Base-by-base conservation (phyloP, 53 echinoderm and acorn worm species). In the Holothuria scabra region DNA sequence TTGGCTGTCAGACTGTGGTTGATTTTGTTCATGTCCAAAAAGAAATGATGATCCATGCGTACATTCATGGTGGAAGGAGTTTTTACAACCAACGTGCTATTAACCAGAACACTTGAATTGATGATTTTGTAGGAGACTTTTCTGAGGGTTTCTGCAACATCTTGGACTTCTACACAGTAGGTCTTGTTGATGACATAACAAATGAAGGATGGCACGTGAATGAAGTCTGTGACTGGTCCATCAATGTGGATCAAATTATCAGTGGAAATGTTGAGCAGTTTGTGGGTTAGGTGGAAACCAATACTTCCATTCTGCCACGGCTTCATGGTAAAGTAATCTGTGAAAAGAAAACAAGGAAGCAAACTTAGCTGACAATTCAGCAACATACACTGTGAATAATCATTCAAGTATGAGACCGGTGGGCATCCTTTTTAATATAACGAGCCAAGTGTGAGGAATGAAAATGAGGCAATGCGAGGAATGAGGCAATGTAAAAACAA, bases 161-260 rank as follows among this genome's bases (percentile, higher is more conserved):
- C 80, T 25, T 25, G 58, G 63, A 93, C 59, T 46, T 96, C 86
- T 59, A 58, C 70, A 29, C 48, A 38, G 69, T 63, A 32, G 80
- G 90, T 88, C 82, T 84, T 93, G 61, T 86, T 89, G 28, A 88
- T 63, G 66, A 88, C 67, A 48, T 90, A 90, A 12, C 65, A 70
- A 59, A 83, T 49, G 41, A 90, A 86, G 23, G 62, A 63, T 46
- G 86, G 92, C 48, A 97, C 70, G 18, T 11, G 20, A 2, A 84
- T 46, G 83, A 97, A 83, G 56, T 83, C 60, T 30, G 81, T 88
- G 89, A 94, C 84, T 33, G 97, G 94, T 21, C 97, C 97, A 48
- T 81, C 87, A 48, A 91, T 66, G 35, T 69, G 80, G 1, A 97
- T 37, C 25, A 81, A 31, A 46, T 81, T 41, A 46, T 81, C 64